phyloP scores from a whole-genome alignment of 2,797 vertebrate species.

The Arvicola amphibius region DNA sequence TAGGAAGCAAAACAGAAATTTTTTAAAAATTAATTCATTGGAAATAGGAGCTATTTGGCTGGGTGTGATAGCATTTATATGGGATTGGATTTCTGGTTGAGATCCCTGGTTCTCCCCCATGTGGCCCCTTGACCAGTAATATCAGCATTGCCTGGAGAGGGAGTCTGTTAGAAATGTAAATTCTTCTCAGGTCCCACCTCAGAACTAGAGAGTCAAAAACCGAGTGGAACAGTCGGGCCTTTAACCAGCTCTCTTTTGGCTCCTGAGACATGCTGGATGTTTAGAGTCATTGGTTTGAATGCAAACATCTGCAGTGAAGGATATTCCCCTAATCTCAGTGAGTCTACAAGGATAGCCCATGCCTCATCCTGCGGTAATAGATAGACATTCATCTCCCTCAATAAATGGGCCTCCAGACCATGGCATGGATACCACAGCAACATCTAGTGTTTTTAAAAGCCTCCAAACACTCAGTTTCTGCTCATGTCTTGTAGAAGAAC shows the following conservation, averaged over 20 bases:
- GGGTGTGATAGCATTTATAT: background rate
- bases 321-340: background rate
- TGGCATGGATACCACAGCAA: too few relatives aligned
- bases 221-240: background rate
- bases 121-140: background rate
- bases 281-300: background rate
- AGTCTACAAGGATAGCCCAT: background rate
- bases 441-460: background rate
- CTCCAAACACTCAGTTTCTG: background rate
- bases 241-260: background rate
- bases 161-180: background rate
- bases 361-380: background rate
- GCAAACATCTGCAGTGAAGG: background rate
- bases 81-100: background rate
- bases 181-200: background rate
- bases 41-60: background rate
- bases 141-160: background rate
- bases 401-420: too few relatives aligned
- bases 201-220: background rate
- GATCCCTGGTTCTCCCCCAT: background rate
- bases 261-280: background rate
- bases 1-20: slow-evolving; percentile 24
- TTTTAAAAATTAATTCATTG: background rate
- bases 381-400: background rate
- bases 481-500: background rate